Evolutionary conservation across 1,140 invertebrate genomes (phyloP).

Genomic region (Brevipalpus yothersi): DNA sequence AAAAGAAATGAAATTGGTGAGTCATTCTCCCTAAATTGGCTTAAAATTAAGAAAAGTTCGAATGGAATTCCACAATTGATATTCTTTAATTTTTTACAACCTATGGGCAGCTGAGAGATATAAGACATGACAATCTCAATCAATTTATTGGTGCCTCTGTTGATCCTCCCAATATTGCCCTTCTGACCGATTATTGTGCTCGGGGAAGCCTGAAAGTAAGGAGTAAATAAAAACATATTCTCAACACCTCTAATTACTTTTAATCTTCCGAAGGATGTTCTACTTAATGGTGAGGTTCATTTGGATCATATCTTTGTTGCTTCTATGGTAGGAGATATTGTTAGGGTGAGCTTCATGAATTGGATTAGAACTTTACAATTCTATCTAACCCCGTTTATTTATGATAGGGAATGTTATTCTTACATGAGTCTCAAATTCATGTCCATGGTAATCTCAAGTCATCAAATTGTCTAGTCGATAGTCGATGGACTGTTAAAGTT

Average conservation of each 20-base stretch:
- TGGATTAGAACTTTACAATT: neutral
- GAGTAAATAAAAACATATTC: neutral
- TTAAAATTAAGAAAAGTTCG: neutral
- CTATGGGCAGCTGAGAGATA: conserved; percentile 34
- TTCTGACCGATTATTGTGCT: conserved; percentile 83
- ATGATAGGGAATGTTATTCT: conserved; percentile 50
- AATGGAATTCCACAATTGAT: no score
- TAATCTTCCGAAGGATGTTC: conserved; percentile 34
- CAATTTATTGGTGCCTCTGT: conserved; percentile 64
- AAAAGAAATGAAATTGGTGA: conserved; percentile 68
- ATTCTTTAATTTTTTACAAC: neutral
- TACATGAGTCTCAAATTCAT: conserved; percentile 59
- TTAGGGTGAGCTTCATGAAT: neutral
- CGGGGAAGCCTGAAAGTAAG: conserved; percentile 50
- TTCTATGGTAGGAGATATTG: conserved; percentile 18
- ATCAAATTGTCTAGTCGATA: conserved; percentile 72
- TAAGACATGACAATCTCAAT: conserved; percentile 84
- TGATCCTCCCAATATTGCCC: conserved; percentile 33
- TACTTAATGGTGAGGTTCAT: conserved; percentile 89
- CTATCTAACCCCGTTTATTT: neutral
- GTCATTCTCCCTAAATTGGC: neutral
- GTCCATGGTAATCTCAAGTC: conserved; percentile 92
- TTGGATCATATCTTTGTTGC: conserved; percentile 83
- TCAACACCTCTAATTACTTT: neutral
- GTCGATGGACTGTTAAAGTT: conserved; percentile 77